Conservation (phyloP, 2,113 vertebrate species). For the Serinus canaria region DNA sequence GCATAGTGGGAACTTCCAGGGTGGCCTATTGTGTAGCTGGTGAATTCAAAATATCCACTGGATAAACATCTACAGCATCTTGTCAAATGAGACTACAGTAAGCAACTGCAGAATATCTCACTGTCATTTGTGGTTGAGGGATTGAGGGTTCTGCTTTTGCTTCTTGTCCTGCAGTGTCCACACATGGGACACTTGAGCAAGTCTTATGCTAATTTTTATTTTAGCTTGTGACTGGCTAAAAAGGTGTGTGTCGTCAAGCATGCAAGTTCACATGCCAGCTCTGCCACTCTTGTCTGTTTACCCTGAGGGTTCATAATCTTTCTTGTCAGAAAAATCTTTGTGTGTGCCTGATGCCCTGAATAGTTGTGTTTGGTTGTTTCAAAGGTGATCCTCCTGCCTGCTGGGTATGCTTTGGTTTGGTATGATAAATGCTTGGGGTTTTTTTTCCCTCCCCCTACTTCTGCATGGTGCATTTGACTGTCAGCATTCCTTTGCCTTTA, state of each 20-base stretch:
- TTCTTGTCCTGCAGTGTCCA: background rate
- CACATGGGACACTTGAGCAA: background rate
- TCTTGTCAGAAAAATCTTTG: background rate
- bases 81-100: constrained; percentile 4
- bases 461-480: background rate
- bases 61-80: constrained; percentile 32
- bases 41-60: constrained; percentile 40
- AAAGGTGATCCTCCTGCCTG: background rate
- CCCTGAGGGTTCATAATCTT: background rate
- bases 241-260: background rate
- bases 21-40: constrained; percentile 42
- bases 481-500: constrained; percentile 59
- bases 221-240: background rate
- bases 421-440: background rate
- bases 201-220: background rate
- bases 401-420: background rate
- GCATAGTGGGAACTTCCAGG: constrained; percentile 16
- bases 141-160: background rate
- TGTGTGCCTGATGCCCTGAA: background rate
- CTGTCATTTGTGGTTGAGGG: background rate
- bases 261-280: background rate
- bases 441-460: background rate
- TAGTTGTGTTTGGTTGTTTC: background rate
- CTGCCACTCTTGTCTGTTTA: background rate
- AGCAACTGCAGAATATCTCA: constrained; percentile 8